Evolutionary conservation across 2,113 vertebrate species (phyloP).

Genomic region (Phycodurus eques): DNA sequence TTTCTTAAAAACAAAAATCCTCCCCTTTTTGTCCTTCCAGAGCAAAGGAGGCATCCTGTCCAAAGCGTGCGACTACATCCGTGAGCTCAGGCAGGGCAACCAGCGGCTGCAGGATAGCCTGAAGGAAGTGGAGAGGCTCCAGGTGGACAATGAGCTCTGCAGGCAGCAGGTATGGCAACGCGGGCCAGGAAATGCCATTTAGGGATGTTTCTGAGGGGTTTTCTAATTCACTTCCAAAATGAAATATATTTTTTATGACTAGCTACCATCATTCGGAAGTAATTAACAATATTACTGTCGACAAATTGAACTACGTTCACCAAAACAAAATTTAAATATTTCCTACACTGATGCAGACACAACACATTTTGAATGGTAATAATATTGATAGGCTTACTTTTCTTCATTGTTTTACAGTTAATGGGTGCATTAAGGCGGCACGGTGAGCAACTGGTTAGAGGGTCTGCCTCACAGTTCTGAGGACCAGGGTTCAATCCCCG

Average conservation of each 20-base stretch:
- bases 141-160: constrained; percentile 86
- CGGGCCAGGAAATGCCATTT: background rate
- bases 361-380: too few species aligned
- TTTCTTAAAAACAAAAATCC: too few species aligned
- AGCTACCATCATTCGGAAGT: background rate
- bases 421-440: too few species aligned
- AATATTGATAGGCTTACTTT: too few species aligned
- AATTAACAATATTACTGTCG: background rate
- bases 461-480: too few species aligned
- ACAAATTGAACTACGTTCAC: background rate
- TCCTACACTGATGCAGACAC: too few species aligned
- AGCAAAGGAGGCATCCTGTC: constrained; percentile 93
- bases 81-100: constrained; percentile 85
- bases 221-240: background rate
- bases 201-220: background rate
- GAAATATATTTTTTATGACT: background rate
- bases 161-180: constrained; percentile 80
- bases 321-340: background rate
- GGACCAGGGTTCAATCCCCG: too few species aligned
- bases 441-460: too few species aligned
- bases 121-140: constrained; percentile 84
- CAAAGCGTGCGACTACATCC: constrained; percentile 90
- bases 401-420: too few species aligned
- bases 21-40: constrained; percentile 51
- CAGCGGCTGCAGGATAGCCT: constrained; percentile 85